Evolutionary conservation across 2,888 invertebrate species (phyloP), one percentile per base, ranked within the genome.

Genomic region (Ligdia adustata): DNA sequence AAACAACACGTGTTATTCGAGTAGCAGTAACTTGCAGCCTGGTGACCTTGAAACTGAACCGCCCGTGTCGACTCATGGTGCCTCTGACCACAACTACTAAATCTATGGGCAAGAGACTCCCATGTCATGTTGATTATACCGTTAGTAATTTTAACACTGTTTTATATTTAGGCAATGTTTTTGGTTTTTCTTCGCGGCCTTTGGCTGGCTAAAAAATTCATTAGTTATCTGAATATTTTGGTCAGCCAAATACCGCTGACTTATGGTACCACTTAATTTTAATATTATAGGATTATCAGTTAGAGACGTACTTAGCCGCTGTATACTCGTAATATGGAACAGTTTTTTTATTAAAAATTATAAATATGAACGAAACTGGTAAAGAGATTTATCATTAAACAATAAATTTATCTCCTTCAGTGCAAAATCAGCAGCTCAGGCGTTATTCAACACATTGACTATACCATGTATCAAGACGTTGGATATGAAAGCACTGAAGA

Each of bases 11-110:
- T 20, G 76, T 91, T 5, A 66, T 79, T 3, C 85, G 91, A 41
- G 68, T 92, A 2, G 90, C 93, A 4, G 34, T 58, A n/a, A 51
- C 57, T 4, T 49, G 57, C 24, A 43, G 48, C 16, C 69, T 95
- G n/a, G 95, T 93, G 0, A 91, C 93, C 0, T 72, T 91, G 55
- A 91, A 91, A 52, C 75, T 93, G 1, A 90, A 92, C 66, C 75
- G 79, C 42, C 94, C 95, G 0, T 93, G 95, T 1, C 90, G 94
- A 41, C 83, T 95, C 47, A 83, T 92, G 33, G 70, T 94, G 72
- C 86, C 93, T 4, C 80, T 96, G 32, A 91, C 92, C 43, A 90
- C 92, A 16, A 93, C 92, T 61, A 93, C 94, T 92, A 85, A 83
- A 42, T 77, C 90, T 31, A 63, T 91, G 2, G 93, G 93, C 0